Percentiles rank a stretch among this genome's conserved stretches.
phyloP scores from a whole-genome alignment of 2,113 vertebrate species.

The Gasterosteus aculeatus region DNA sequence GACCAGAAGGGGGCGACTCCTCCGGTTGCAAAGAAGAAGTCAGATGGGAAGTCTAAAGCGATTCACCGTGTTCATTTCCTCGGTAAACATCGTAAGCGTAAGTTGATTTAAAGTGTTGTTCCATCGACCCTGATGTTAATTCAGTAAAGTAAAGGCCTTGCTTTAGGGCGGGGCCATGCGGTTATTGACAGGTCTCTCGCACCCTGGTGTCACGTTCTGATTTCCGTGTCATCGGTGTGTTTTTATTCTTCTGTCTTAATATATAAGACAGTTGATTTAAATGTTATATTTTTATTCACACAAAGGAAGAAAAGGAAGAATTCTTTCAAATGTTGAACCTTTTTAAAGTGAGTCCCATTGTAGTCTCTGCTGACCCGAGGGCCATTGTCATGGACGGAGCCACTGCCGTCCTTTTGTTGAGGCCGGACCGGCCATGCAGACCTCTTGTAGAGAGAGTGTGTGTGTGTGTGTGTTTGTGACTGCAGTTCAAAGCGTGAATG shows the following conservation, averaged over 20 bases:
- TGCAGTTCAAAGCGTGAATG: constrained; percentile 68
- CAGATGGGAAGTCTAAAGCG: too few species aligned
- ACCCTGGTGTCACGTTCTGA: too few species aligned
- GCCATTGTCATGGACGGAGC: constrained; percentile 60
- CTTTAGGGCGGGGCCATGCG: too few species aligned
- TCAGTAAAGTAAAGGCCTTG: too few species aligned
- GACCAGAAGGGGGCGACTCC: background rate
- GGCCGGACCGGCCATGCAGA: constrained; percentile 27
- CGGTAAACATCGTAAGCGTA: too few species aligned
- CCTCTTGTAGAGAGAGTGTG: constrained; percentile 37
- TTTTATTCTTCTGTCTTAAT: too few species aligned
- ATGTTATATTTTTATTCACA: background rate
- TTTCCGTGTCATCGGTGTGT: too few species aligned
- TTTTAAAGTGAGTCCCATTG: constrained; percentile 9
- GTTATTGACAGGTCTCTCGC: too few species aligned
- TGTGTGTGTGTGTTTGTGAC: constrained; percentile 15
- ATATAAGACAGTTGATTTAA: too few species aligned
- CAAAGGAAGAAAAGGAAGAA: background rate
- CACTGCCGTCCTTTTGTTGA: constrained; percentile 59
- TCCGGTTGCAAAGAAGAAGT: background rate
- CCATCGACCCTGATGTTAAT: too few species aligned
- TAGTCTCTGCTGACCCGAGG: constrained; percentile 26
- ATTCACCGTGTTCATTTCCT: too few species aligned
- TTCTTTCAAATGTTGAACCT: constrained; percentile 2
- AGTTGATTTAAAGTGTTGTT: too few species aligned